Evolutionary conservation across 2,888 invertebrate species (phyloP).

Genomic region (Megaustenia siamemsis): DNA sequence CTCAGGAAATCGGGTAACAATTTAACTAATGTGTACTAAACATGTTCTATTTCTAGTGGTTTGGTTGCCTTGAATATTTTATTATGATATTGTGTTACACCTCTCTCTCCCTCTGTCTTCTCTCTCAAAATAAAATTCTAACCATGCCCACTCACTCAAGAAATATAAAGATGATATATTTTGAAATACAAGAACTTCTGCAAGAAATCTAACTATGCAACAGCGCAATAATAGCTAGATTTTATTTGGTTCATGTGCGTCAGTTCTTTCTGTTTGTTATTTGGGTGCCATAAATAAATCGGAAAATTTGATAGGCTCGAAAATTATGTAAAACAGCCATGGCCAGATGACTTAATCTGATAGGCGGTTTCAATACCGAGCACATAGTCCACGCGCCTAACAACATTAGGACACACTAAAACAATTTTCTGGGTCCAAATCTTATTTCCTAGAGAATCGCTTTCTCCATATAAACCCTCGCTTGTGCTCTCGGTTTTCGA

Average conservation of each 20-base stretch:
- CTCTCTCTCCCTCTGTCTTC: too few species aligned
- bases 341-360: slow-evolving; percentile 52
- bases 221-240: neutral
- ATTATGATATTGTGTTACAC: too few species aligned
- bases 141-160: too few species aligned
- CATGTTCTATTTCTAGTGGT: too few species aligned
- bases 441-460: slow-evolving; percentile 72
- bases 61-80: too few species aligned
- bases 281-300: slow-evolving; percentile 49
- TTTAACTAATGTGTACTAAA: too few species aligned
- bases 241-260: neutral
- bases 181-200: neutral
- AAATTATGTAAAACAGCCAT: slow-evolving; percentile 50
- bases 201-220: neutral
- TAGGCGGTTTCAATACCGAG: slow-evolving; percentile 53
- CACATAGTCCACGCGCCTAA: slow-evolving; percentile 74
- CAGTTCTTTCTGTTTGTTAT: slow-evolving; percentile 36
- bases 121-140: too few species aligned
- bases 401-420: slow-evolving; percentile 76
- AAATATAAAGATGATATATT: neutral
- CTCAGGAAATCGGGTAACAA: too few species aligned
- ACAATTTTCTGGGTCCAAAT: slow-evolving; percentile 78
- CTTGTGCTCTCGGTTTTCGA: neutral
- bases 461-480: slow-evolving; percentile 71
- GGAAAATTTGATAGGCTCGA: slow-evolving; percentile 48